Evolutionary conservation across 2,888 invertebrate species (phyloP).

Genomic region (Deroplatys truncata): DNA sequence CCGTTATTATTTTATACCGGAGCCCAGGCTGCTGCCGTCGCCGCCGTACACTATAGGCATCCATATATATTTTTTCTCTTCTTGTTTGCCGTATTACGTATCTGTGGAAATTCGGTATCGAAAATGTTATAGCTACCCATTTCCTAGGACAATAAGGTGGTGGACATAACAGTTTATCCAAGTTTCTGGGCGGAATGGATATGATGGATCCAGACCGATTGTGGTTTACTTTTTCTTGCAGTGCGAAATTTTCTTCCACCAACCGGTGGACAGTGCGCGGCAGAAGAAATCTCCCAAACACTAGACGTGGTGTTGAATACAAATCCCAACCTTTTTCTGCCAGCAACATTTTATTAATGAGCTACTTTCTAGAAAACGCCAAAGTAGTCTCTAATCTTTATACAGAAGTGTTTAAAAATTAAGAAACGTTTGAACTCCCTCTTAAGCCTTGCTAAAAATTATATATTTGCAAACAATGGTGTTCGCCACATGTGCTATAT

Average conservation of each 20-base stretch:
- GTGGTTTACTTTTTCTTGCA: not conserved
- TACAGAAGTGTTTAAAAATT: too few relatives aligned
- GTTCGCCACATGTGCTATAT: too few relatives aligned
- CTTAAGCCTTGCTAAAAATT: too few relatives aligned
- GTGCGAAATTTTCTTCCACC: not conserved
- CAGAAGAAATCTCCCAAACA: not conserved
- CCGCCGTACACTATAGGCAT: slow-evolving; percentile 5
- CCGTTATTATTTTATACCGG: slow-evolving; percentile 30
- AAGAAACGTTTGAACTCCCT: too few relatives aligned
- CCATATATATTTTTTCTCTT: not conserved
- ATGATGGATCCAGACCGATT: not conserved
- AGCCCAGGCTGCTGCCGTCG: not conserved
- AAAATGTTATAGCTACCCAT: slow-evolving; percentile 16
- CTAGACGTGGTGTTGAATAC: not conserved
- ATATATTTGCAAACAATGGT: too few relatives aligned
- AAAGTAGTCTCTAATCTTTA: too few relatives aligned
- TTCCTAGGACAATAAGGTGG: slow-evolving; percentile 18
- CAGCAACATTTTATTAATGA: not conserved
- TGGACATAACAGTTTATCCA: slow-evolving; percentile 13
- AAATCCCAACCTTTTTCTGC: not conserved
- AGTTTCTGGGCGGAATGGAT: slow-evolving; percentile 5
- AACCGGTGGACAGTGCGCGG: not conserved
- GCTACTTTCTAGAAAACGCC: not conserved
- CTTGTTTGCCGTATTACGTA: not conserved
- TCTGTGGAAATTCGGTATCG: slow-evolving; percentile 4